A percentile compares a stretch with the other conserved stretches of the same genome.
Conservation (phyloP, 2,888 invertebrate genomes). For the Brachyptera putata region DNA sequence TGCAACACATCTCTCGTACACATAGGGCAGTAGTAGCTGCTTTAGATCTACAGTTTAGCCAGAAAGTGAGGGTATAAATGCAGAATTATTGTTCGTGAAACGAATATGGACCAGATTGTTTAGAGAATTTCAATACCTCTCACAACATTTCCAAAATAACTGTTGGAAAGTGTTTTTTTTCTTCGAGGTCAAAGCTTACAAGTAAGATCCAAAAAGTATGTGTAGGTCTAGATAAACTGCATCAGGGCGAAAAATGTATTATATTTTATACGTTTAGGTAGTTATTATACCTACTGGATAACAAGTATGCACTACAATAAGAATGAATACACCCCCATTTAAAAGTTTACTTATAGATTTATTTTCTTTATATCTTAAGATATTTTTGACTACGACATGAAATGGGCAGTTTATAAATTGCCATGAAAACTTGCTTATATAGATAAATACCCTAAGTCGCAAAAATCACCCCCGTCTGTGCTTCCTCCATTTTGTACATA, state of each 20-base stretch:
- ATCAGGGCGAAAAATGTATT: neutral
- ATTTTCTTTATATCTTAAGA: neutral
- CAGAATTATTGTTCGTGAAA: neutral
- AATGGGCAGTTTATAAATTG: slow-evolving; percentile 13
- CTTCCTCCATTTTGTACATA: slow-evolving; percentile 30
- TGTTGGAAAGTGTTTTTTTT: neutral
- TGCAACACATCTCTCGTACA: neutral
- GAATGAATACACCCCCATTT: slow-evolving; percentile 22
- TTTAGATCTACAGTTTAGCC: neutral
- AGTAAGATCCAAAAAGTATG: neutral
- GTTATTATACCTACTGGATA: slow-evolving; percentile 1
- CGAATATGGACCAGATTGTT: neutral
- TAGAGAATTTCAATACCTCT: neutral
- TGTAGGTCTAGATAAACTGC: neutral
- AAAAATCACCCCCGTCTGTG: slow-evolving; percentile 25
- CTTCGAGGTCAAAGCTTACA: neutral
- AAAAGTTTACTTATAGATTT: slow-evolving; percentile 7
- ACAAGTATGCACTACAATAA: slow-evolving; percentile 20
- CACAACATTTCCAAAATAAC: neutral
- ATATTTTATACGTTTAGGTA: slow-evolving; percentile 7
- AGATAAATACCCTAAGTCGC: slow-evolving; percentile 4
- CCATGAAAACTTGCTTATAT: slow-evolving; percentile 11
- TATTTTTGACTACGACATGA: slow-evolving; percentile 13
- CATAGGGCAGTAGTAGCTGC: neutral
- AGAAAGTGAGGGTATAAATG: neutral